Base-by-base conservation (phyloP, 1,140 invertebrate species). In the Batillaria attramentaria region DNA sequence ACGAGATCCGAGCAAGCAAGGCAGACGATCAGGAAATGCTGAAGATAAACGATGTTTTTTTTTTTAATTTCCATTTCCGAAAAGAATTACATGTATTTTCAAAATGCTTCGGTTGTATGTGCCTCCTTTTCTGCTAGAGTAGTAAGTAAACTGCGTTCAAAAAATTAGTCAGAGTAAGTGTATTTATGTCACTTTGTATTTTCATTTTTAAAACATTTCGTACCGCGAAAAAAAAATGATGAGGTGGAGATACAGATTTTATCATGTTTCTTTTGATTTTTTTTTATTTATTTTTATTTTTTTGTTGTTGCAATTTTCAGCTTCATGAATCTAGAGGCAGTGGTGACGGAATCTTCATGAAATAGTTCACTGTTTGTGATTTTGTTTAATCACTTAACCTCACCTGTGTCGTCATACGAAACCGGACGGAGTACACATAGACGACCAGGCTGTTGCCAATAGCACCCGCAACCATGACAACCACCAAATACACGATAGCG, bases 1-100 rank as follows among this genome's bases (percentile, higher is more conserved):
- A 80, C 24, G 0, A 87, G 70, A 46, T 87, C 84, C 8, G 83
- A 82, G 8, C 77, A 24, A 1, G 86, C 86, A 16, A 87, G 46
- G 46, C 75, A 68, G 20, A 77, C 42, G 62, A 77, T 54, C 10
- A 77, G 31, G 28, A 77, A 77, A 24, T 77, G 62, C 62, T 77
- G n/a, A n/a, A 16, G 50, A 13, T 54, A 16, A 54, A 13, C n/a
- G n/a, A 54, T 54, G 16, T 54, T 54, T 54, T 54, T 54, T 54
- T 54, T 54, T 54, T 54, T 54, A 16, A 16, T 54, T 54, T 54
- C n/a, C n/a, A n/a, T n/a, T n/a, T n/a, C n/a, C n/a, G n/a, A n/a
- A n/a, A n/a, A n/a, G n/a, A n/a, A n/a, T n/a, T n/a, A n/a, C n/a
- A n/a, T n/a, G n/a, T n/a, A n/a, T n/a, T n/a, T n/a, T n/a, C n/a